Conservation (phyloP, 2,113 vertebrate genomes). For the Hydrolagus affinis region DNA sequence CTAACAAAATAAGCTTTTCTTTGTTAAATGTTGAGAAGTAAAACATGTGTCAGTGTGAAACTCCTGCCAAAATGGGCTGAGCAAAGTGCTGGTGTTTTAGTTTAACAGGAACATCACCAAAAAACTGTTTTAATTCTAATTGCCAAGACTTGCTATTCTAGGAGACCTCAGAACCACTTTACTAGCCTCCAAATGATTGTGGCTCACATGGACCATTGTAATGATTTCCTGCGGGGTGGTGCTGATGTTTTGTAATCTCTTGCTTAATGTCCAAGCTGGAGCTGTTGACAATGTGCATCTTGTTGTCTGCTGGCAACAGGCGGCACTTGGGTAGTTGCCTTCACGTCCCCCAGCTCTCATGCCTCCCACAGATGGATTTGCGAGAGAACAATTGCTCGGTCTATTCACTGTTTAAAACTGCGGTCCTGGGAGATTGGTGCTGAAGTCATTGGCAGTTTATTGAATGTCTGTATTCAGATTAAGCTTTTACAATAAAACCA, state of each 20-base stretch:
- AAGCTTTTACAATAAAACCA: slow-evolving; percentile 7
- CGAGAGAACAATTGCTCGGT: slow-evolving; percentile 34
- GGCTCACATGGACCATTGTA: neutral
- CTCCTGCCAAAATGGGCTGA: neutral
- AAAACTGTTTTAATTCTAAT: neutral
- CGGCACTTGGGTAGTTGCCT: slow-evolving; percentile 12
- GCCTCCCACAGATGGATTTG: slow-evolving; percentile 4
- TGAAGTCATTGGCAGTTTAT: slow-evolving; percentile 16
- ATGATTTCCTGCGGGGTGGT: slow-evolving; percentile 19
- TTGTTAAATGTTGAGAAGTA: neutral
- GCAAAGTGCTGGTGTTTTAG: neutral
- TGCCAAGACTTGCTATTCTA: neutral
- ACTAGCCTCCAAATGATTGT: neutral
- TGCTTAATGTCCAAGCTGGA: neutral
- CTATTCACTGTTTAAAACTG: slow-evolving; percentile 12
- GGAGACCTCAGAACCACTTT: neutral
- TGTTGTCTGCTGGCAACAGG: neutral
- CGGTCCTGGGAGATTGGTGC: slow-evolving; percentile 1
- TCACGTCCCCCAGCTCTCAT: slow-evolving; percentile 4
- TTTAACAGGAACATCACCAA: neutral
- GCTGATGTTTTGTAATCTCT: slow-evolving; percentile 21
- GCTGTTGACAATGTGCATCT: neutral
- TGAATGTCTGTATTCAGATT: neutral
- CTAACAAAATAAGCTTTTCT: neutral
- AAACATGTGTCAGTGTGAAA: neutral